These are phyloP conservation scores for Ligdia adustata DNA, from an alignment of 2,888 invertebrate genomes.

Conservation along the genomic window DNA sequence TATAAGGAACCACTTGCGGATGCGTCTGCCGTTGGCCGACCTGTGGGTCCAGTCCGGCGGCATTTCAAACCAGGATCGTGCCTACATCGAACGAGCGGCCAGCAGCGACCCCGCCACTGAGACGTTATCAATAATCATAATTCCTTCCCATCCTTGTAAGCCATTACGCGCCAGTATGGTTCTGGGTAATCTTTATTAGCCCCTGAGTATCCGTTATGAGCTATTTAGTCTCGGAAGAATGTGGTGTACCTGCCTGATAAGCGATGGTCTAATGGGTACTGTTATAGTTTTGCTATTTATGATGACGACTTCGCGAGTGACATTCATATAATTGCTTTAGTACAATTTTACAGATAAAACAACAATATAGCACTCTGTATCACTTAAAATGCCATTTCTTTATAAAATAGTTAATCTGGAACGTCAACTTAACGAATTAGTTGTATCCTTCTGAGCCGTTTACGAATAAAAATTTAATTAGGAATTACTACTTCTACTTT, in stretches of 20 bases:
- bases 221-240: slow-evolving; percentile 11
- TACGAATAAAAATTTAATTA: no score
- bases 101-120: slow-evolving; percentile 26
- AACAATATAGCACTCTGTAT: no score
- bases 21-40: slow-evolving; percentile 56
- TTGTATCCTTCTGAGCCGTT: no score
- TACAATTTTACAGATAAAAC: no score
- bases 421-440: no score
- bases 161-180: slow-evolving; percentile 25
- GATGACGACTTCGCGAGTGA: not conserved
- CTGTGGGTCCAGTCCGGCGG: slow-evolving; percentile 56
- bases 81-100: slow-evolving; percentile 23
- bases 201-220: slow-evolving; percentile 11
- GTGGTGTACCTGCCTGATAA: slow-evolving; percentile 1
- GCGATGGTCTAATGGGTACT: slow-evolving; percentile 6
- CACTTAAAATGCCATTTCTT: no score
- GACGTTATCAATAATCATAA: slow-evolving; percentile 41
- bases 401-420: no score
- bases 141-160: slow-evolving; percentile 36
- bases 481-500: no score
- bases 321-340: slow-evolving; percentile 3
- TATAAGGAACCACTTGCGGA: slow-evolving; percentile 56
- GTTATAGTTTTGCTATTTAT: not conserved
- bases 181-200: slow-evolving; percentile 28
- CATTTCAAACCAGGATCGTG: slow-evolving; percentile 58